These are phyloP conservation scores for Eublepharis macularius DNA, from an alignment of 2,113 vertebrate species.

Conservation along the genomic window DNA sequence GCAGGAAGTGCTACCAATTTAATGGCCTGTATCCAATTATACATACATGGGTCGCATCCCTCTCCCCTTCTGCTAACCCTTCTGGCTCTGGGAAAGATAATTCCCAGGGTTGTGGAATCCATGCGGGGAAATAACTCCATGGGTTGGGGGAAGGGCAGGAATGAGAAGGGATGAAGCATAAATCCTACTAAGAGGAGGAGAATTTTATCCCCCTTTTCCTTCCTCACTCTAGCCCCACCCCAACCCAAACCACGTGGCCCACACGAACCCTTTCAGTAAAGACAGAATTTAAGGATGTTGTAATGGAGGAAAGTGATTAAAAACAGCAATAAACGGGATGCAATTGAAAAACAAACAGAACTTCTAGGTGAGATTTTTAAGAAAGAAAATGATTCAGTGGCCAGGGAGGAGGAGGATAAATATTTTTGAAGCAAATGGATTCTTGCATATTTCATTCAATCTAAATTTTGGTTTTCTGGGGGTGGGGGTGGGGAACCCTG, in stretches of 20 bases:
- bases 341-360: not conserved
- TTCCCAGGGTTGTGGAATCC: too few relatives aligned
- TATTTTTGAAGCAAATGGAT: not conserved
- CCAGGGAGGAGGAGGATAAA: conserved; percentile 17
- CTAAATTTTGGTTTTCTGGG: not conserved
- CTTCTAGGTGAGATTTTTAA: not conserved
- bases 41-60: too few relatives aligned
- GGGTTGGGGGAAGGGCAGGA: too few relatives aligned
- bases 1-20: too few relatives aligned
- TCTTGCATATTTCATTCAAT: not conserved
- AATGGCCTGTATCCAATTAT: too few relatives aligned
- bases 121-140: too few relatives aligned
- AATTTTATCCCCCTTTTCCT: too few relatives aligned
- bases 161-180: too few relatives aligned
- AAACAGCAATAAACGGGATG: not conserved
- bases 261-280: not conserved
- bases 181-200: not conserved
- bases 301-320: not conserved
- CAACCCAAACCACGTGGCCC: not conserved
- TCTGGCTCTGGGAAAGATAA: too few relatives aligned
- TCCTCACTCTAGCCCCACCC: too few relatives aligned
- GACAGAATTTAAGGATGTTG: not conserved
- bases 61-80: too few relatives aligned
- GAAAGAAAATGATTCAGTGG: conserved; percentile 34
- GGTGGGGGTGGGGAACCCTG: too few relatives aligned